A percentile compares a stretch with the other conserved stretches of the same genome.
phyloP scores from a whole-genome alignment of 2,797 vertebrate genomes.

The Sebastes diploproa region DNA sequence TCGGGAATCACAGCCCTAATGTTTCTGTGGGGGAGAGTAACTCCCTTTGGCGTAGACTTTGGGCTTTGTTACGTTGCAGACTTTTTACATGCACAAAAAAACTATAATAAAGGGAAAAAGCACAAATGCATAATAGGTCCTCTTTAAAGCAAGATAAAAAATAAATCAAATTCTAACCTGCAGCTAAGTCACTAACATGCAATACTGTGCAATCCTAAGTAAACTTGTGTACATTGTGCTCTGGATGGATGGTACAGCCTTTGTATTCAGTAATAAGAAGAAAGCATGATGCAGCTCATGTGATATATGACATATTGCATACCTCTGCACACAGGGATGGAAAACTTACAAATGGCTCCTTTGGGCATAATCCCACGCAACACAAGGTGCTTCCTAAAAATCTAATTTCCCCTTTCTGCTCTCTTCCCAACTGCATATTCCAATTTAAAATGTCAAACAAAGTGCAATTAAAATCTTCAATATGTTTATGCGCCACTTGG shows the following conservation, averaged over 20 bases:
- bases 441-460: slow-evolving; percentile 40
- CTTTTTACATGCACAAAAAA: background rate
- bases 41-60: background rate
- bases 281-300: background rate
- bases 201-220: background rate
- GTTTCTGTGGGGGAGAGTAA: background rate
- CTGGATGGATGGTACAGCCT: background rate
- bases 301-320: background rate
- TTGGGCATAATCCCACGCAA: slow-evolving; percentile 7
- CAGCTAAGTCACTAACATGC: background rate
- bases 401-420: slow-evolving; percentile 36
- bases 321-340: background rate
- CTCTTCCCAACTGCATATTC: slow-evolving; percentile 22
- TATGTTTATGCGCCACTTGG: slow-evolving; percentile 52
- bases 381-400: slow-evolving; percentile 34
- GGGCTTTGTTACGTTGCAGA: background rate
- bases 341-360: background rate
- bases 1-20: background rate
- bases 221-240: background rate
- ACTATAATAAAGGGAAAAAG: background rate
- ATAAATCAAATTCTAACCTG: background rate
- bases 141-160: background rate
- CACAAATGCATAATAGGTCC: background rate
- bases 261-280: background rate
- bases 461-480: slow-evolving; percentile 42